Evolutionary conservation across 2,888 invertebrate genomes (phyloP).

Genomic region (Liodrosophila aerea): DNA sequence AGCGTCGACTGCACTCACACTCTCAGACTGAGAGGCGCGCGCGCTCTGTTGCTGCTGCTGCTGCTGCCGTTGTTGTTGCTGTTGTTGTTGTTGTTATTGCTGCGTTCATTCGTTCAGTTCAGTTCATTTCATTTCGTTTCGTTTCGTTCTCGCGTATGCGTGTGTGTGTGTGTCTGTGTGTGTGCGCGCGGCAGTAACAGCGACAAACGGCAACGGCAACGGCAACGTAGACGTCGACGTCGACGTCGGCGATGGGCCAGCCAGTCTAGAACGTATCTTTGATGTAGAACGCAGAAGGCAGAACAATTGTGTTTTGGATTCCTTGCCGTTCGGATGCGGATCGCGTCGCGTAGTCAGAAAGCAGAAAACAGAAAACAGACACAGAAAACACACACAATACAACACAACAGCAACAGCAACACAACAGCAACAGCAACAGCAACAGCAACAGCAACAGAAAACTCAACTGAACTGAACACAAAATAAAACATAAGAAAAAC

Average conservation of each 20-base stretch:
- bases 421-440: constrained; percentile 18
- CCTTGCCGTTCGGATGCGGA: constrained; percentile 80
- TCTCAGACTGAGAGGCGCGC: constrained; percentile 57
- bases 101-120: constrained; percentile 56
- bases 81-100: constrained; percentile 16
- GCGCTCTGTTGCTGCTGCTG: constrained; percentile 8
- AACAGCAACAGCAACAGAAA: constrained; percentile 16
- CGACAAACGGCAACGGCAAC: constrained; percentile 32
- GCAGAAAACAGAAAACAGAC: constrained; percentile 14
- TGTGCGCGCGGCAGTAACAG: constrained; percentile 28
- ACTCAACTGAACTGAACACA: constrained; percentile 21
- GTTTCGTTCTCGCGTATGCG: constrained; percentile 46
- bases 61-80: constrained; percentile 11
- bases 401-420: too few relatives aligned
- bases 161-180: constrained; percentile 17
- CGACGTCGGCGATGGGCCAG: constrained; percentile 46
- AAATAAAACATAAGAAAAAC: constrained; percentile 5
- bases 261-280: constrained; percentile 79
- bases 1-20: constrained; percentile 58
- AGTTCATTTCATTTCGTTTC: constrained; percentile 49
- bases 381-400: constrained; percentile 22
- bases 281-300: constrained; percentile 79
- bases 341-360: constrained; percentile 63
- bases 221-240: constrained; percentile 35
- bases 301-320: constrained; percentile 82